A percentile compares a stretch with the other conserved stretches of the same genome.
phyloP scores from a whole-genome alignment of 2,888 invertebrate genomes.

The Bruchidius siliquastri region DNA sequence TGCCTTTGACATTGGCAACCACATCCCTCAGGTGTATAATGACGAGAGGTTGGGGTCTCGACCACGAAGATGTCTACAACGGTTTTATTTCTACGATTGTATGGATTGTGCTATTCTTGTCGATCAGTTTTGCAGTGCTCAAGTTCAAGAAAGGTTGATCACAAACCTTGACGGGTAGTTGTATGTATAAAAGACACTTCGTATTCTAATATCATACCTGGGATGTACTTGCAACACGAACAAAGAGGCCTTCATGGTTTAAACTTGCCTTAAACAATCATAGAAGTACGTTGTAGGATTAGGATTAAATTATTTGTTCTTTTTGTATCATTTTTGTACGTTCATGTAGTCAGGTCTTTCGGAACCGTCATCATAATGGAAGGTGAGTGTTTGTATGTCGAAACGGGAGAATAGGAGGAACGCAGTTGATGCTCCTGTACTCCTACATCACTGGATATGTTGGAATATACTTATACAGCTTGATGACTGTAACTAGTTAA shows the following conservation, averaged over 20 bases:
- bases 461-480: too few relatives aligned
- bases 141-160: slow-evolving; percentile 60
- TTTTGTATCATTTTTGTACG: slow-evolving; percentile 14
- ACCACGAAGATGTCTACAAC: slow-evolving; percentile 78
- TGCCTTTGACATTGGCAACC: slow-evolving; percentile 90
- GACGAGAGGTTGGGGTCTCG: slow-evolving; percentile 81
- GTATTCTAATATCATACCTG: slow-evolving; percentile 6
- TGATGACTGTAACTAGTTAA: too few relatives aligned
- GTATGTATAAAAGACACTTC: slow-evolving; percentile 5
- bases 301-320: slow-evolving; percentile 20
- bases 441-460: too few relatives aligned
- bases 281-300: slow-evolving; percentile 16
- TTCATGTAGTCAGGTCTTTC: slow-evolving; percentile 11
- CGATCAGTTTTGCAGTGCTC: slow-evolving; percentile 73
- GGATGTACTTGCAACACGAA: slow-evolving; percentile 5
- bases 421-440: too few relatives aligned
- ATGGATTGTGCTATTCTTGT: slow-evolving; percentile 81
- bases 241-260: slow-evolving; percentile 23
- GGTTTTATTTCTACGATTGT: slow-evolving; percentile 80
- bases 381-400: neutral
- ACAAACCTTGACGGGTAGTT: slow-evolving; percentile 5
- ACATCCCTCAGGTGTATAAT: slow-evolving; percentile 81
- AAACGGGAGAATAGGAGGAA: too few relatives aligned
- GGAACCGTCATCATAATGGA: slow-evolving; percentile 3
- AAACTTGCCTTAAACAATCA: slow-evolving; percentile 20